A percentile compares a stretch with the other conserved stretches of the same genome.
Evolutionary conservation across 2,797 vertebrate species (phyloP).

Genomic region (Smutsia temminckii): DNA sequence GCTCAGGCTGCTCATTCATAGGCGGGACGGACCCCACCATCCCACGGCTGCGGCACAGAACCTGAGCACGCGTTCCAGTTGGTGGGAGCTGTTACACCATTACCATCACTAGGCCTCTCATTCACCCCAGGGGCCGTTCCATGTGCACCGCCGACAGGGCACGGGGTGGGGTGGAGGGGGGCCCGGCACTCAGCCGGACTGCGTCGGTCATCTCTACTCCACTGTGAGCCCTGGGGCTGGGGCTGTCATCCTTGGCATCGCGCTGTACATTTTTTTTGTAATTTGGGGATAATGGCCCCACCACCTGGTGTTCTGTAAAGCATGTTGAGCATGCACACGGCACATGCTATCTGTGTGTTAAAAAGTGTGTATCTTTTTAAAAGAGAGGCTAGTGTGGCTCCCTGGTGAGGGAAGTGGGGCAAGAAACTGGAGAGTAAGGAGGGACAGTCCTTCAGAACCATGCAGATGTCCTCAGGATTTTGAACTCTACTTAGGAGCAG

Average conservation of each 20-base stretch:
- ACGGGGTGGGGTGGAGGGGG: no score
- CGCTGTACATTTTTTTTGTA: not conserved
- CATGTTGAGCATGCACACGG: not conserved
- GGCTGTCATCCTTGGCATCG: not conserved
- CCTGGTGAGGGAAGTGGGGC: not conserved
- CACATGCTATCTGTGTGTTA: not conserved
- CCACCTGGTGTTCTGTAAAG: not conserved
- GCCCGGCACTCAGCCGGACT: no score
- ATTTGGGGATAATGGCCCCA: not conserved
- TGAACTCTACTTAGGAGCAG: not conserved
- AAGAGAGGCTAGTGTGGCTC: not conserved
- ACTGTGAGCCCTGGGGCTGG: no score
- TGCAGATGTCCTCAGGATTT: not conserved
- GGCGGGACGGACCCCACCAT: not conserved
- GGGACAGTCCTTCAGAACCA: not conserved
- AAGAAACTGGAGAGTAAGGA: not conserved
- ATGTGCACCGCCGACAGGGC: no score
- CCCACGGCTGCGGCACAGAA: rapidly evolving
- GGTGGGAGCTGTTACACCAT: not conserved
- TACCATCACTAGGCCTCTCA: not conserved
- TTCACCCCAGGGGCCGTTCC: not conserved
- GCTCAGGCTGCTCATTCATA: not conserved
- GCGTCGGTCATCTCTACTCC: not conserved
- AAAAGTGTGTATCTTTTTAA: not conserved
- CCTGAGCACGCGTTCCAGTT: not conserved